Evolutionary conservation across 2,888 invertebrate genomes (phyloP), one percentile per base, ranked within the genome.

Genomic region (Cryptocheilus praepositus): DNA sequence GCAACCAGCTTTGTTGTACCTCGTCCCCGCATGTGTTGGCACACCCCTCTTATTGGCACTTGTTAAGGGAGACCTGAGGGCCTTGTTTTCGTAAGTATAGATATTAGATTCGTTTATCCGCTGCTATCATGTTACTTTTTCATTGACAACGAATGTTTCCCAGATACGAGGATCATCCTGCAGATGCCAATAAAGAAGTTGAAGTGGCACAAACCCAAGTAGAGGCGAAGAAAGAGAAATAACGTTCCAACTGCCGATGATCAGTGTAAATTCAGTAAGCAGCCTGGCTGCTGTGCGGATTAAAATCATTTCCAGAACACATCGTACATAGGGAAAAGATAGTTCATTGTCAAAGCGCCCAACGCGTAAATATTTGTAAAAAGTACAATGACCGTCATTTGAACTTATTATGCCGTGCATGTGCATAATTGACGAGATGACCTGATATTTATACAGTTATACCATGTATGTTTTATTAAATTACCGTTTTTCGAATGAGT

Each of bases 1-100:
- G 22, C 97, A 99, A 92, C 99, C 99, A 0, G 99, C 99, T 61
- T 91, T 99, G 67, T 90, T 99, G 82, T 99, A 99, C 90, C 91
- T 99, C 75, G 99, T 99, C 71, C 99, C 99, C 5, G 96, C 97
- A 15, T 99, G 99, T 89, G 91, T 98, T 79, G 96, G 94, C 72
- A 95, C 96, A 46, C 99, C 99, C 16, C 89, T 98, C 28, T 85
- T 94, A n/a, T 90, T 98, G 15, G 98, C 99, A 11, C 89, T 97
- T 46, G 88, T 98, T 44, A 93, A 95, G 83, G 99, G 99, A 22
- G 99, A 99, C 86, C 90, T 98, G 64, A 95, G 94, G 81, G 93
- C 94, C 4, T 90, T 98, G 81, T 96, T 98, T 90, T 94, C 93
- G 96, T 98, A 89, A 93, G 94, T 93, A 74, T 61, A 22, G 15